A percentile compares a stretch with the other conserved stretches of the same genome.
Evolutionary conservation across 2,113 vertebrate genomes (phyloP).

Genomic region (Suncus etruscus): DNA sequence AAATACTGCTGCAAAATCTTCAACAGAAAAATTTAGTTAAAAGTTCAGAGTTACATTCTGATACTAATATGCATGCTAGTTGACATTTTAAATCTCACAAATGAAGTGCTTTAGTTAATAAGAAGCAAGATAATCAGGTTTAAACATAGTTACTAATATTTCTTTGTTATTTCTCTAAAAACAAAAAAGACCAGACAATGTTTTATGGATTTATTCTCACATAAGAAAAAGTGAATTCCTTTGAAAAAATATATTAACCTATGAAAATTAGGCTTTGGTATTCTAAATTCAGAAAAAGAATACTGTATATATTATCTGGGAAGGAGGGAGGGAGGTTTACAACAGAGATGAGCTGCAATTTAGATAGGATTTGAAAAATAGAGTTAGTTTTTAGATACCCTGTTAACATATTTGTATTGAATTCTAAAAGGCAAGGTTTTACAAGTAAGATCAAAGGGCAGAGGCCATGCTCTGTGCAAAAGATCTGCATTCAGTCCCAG

Average conservation of each 20-base stretch:
- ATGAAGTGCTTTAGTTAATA: neutral
- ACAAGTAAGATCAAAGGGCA: too few species aligned
- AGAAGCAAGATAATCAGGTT: neutral
- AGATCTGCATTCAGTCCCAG: too few species aligned
- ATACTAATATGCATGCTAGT: neutral
- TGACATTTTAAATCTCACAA: conserved; percentile 8
- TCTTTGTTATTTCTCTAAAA: conserved; percentile 14
- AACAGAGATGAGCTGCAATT: neutral
- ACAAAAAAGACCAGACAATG: neutral
- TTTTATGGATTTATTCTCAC: conserved; percentile 28
- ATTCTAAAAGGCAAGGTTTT: neutral
- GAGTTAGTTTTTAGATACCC: neutral
- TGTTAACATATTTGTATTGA: neutral
- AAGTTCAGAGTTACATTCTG: conserved; percentile 34
- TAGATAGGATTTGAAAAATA: neutral
- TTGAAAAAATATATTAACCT: neutral
- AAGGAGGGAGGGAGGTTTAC: neutral
- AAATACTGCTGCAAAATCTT: conserved; percentile 17
- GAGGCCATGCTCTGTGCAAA: too few species aligned
- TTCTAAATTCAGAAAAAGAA: conserved; percentile 12
- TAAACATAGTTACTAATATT: neutral
- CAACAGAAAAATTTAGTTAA: conserved; percentile 40
- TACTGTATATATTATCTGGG: neutral
- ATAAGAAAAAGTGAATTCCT: neutral
- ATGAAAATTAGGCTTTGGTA: neutral